phyloP scores from a whole-genome alignment of 1,140 invertebrate species.

The Camponotus vicinus region DNA sequence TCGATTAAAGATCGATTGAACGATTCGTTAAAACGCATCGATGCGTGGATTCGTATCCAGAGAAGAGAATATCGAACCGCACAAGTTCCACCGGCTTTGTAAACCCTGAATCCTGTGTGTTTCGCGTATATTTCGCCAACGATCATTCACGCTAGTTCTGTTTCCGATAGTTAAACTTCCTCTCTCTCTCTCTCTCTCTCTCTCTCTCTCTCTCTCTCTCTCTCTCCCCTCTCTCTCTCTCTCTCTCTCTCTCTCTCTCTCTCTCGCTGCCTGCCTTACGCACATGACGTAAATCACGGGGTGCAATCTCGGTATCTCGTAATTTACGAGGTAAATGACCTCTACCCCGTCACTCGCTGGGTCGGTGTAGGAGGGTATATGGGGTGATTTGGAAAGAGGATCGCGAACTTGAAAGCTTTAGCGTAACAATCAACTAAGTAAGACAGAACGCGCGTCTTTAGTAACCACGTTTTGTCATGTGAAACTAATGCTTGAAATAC shows the following conservation, averaged over 20 bases:
- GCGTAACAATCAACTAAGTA: not conserved
- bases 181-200: too few relatives aligned
- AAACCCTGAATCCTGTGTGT: conserved; percentile 12
- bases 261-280: conserved; percentile 48
- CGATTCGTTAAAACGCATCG: not conserved
- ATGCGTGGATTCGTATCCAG: not conserved
- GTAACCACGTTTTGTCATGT: not conserved
- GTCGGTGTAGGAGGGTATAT: not conserved
- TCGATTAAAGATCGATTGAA: conserved; percentile 26
- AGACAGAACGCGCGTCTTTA: not conserved
- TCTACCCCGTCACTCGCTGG: not conserved
- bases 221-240: not conserved
- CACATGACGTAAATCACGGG: conserved; percentile 58
- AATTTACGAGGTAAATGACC: conserved; percentile 59
- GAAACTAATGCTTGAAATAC: not conserved
- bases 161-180: conserved; percentile 56
- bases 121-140: conserved; percentile 14
- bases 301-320: conserved; percentile 59
- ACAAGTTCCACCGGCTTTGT: conserved; percentile 6
- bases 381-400: conserved; percentile 42
- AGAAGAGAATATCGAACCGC: not conserved
- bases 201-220: too few relatives aligned
- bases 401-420: not conserved
- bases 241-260: too few relatives aligned
- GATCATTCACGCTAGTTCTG: conserved; percentile 50